A percentile compares a stretch with the other conserved stretches of the same genome.
These are phyloP conservation scores for Steinernema carpocapsae DNA, from an alignment of 2,888 invertebrate species.

Conservation along the genomic window DNA sequence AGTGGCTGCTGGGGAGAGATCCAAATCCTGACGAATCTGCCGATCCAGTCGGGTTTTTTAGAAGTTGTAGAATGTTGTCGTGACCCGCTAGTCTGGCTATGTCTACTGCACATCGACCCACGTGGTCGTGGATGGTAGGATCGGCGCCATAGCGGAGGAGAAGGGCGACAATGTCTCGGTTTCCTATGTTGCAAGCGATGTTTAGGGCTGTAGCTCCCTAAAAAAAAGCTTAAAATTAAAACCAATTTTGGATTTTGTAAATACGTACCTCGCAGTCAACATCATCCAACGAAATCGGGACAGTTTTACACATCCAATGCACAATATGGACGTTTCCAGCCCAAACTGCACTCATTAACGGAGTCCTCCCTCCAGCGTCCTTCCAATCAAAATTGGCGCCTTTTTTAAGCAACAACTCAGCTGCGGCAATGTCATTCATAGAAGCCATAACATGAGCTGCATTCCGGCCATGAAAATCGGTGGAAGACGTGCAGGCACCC, in stretches of 20 bases:
- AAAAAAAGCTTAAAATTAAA: slow-evolving; percentile 7
- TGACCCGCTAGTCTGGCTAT: slow-evolving; percentile 52
- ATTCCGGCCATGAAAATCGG: slow-evolving; percentile 71
- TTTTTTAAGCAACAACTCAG: slow-evolving; percentile 46
- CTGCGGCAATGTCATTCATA: slow-evolving; percentile 50
- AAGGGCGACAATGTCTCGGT: slow-evolving; percentile 51
- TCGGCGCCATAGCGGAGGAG: slow-evolving; percentile 54
- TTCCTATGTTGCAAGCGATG: slow-evolving; percentile 53
- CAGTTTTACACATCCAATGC: slow-evolving; percentile 45
- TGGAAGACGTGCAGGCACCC: slow-evolving; percentile 71
- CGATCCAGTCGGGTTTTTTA: slow-evolving; percentile 49
- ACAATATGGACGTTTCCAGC: slow-evolving; percentile 46
- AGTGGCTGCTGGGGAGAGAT: slow-evolving; percentile 31
- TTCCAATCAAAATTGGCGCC: slow-evolving; percentile 45
- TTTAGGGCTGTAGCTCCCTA: slow-evolving; percentile 56
- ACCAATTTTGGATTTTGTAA: background rate
- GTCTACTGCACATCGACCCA: slow-evolving; percentile 52
- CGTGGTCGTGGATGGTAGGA: slow-evolving; percentile 48
- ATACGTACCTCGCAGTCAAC: slow-evolving; percentile 48
- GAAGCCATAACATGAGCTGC: slow-evolving; percentile 78
- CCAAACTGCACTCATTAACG: slow-evolving; percentile 55
- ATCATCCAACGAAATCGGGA: slow-evolving; percentile 51
- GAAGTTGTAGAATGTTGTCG: slow-evolving; percentile 45
- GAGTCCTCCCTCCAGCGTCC: slow-evolving; percentile 51
- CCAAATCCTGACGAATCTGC: slow-evolving; percentile 57